Percentiles rank a stretch among this genome's conserved stretches.
phyloP scores from a whole-genome alignment of 2,113 vertebrate genomes.

The Amazona guildingii region DNA sequence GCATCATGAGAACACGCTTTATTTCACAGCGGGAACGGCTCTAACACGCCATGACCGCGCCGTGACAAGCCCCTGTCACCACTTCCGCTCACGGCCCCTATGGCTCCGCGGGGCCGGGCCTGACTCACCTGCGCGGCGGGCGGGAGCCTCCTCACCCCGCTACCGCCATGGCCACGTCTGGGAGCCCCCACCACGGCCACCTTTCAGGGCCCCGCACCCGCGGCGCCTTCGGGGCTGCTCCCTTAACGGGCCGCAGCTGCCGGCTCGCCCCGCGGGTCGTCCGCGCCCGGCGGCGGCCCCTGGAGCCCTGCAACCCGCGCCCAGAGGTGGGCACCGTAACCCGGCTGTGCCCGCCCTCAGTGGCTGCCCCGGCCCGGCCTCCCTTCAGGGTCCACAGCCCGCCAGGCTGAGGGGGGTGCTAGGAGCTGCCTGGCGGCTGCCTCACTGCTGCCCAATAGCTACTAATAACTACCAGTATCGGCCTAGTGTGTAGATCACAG shows the following conservation, averaged over 20 bases:
- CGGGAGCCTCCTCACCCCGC: not conserved
- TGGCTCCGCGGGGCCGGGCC: too few species aligned
- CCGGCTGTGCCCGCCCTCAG: not conserved
- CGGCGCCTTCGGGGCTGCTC: not conserved
- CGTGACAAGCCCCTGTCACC: rapidly evolving
- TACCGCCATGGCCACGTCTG: too few species aligned
- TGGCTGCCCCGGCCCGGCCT: not conserved
- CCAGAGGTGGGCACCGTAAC: rapidly evolving
- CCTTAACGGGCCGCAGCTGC: rapidly evolving
- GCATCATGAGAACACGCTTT: rapidly evolving
- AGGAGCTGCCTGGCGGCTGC: not conserved
- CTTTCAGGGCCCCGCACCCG: not conserved
- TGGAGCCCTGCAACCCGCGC: not conserved
- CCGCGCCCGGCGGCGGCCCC: too few species aligned
- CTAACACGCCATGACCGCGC: rapidly evolving
- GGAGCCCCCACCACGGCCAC: too few species aligned
- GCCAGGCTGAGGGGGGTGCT: rapidly evolving
- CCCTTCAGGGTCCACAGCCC: too few species aligned
- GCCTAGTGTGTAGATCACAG: too few species aligned
- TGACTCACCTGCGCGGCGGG: not conserved
- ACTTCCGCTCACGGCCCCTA: not conserved
- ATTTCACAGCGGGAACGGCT: not conserved
- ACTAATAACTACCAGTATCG: not conserved
- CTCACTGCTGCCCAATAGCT: too few species aligned
- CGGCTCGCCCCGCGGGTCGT: too few species aligned